Conservation (phyloP, 2,888 invertebrate genomes). For the Drosophila tripunctata region DNA sequence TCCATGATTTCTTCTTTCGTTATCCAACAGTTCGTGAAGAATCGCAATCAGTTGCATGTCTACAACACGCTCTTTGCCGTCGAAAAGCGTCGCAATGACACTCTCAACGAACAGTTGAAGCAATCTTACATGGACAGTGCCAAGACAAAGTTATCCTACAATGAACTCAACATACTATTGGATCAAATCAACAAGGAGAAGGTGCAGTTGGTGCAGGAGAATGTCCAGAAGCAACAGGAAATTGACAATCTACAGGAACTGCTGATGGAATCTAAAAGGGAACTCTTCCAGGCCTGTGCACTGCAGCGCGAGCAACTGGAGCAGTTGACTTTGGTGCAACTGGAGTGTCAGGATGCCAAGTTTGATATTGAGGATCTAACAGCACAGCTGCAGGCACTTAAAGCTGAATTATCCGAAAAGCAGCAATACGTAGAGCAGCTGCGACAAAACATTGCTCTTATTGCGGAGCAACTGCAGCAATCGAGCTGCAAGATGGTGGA, state of each 20-base stretch:
- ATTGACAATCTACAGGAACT: slow-evolving; percentile 67
- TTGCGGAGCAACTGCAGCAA: slow-evolving; percentile 26
- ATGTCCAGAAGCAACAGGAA: slow-evolving; percentile 64
- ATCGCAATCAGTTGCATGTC: slow-evolving; percentile 82
- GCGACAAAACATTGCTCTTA: slow-evolving; percentile 13
- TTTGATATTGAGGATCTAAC: slow-evolving; percentile 45
- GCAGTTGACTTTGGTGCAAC: slow-evolving; percentile 69
- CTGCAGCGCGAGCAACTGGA: slow-evolving; percentile 71
- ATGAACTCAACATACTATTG: slow-evolving; percentile 66
- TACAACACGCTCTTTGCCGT: slow-evolving; percentile 80
- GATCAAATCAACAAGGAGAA: slow-evolving; percentile 58
- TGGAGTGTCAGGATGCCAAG: slow-evolving; percentile 60
- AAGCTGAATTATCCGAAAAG: slow-evolving; percentile 50
- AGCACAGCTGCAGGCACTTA: slow-evolving; percentile 59
- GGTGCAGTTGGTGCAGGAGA: slow-evolving; percentile 54
- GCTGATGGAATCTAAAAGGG: slow-evolving; percentile 67
- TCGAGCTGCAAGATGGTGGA: slow-evolving; percentile 15
- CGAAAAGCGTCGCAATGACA: slow-evolving; percentile 81
- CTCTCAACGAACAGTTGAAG: slow-evolving; percentile 72
- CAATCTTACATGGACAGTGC: slow-evolving; percentile 71
- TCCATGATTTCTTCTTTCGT: not conserved
- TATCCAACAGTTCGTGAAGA: slow-evolving; percentile 72
- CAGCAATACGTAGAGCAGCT: slow-evolving; percentile 21
- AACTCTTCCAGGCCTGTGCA: slow-evolving; percentile 71
- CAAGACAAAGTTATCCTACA: slow-evolving; percentile 60